phyloP scores from a whole-genome alignment of 2,888 invertebrate genomes.

The Tipula helvola region DNA sequence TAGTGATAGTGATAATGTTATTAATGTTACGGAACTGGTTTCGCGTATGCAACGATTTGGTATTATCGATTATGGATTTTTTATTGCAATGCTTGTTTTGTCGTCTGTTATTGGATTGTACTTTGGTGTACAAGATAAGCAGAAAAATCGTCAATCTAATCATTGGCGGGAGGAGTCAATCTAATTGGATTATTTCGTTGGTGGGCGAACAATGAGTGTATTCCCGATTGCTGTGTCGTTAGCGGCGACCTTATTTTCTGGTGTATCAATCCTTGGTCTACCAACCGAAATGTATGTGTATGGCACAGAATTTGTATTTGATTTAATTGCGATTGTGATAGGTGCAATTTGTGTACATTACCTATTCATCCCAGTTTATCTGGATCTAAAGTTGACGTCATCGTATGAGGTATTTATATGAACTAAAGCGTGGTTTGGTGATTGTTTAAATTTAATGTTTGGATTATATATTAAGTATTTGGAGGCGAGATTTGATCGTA shows the following conservation, averaged over 20 bases:
- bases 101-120: neutral
- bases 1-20: neutral
- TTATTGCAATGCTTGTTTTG: neutral
- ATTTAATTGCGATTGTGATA: constrained; percentile 29
- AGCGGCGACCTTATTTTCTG: constrained; percentile 52
- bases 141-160: neutral
- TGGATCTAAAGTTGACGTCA: constrained; percentile 55
- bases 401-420: constrained; percentile 51
- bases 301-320: constrained; percentile 59
- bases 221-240: constrained; percentile 12
- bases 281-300: constrained; percentile 68
- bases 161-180: neutral
- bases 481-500: too few relatives aligned
- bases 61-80: neutral
- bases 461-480: neutral
- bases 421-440: neutral
- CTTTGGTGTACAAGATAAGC: neutral
- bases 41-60: neutral
- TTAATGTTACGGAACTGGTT: neutral
- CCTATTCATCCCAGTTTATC: constrained; percentile 58
- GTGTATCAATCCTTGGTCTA: constrained; percentile 61
- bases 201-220: neutral
- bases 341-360: constrained; percentile 30
- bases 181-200: neutral
- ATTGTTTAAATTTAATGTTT: neutral